phyloP scores from a whole-genome alignment of 2,888 invertebrate genomes.

The Dyspetes luteomarginatus region DNA sequence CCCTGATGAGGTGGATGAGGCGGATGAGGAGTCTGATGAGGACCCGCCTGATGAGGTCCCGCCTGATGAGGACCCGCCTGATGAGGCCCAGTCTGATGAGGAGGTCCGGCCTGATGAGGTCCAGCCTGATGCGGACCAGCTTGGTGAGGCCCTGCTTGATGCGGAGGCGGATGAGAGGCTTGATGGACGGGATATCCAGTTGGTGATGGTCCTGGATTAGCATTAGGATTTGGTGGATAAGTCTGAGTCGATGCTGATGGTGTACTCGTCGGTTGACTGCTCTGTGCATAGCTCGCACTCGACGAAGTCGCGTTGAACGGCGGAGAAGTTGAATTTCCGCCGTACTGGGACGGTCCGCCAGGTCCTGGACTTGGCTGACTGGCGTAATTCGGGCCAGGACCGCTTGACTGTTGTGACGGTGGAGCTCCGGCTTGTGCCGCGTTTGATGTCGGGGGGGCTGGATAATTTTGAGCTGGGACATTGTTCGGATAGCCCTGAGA shows the following conservation, averaged over 20 bases:
- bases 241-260: slow-evolving; percentile 85
- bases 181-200: slow-evolving; percentile 86
- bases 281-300: slow-evolving; percentile 81
- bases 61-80: slow-evolving; percentile 81
- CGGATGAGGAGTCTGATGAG: slow-evolving; percentile 81
- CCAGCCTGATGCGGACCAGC: slow-evolving; percentile 74
- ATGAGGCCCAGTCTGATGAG: slow-evolving; percentile 75
- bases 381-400: slow-evolving; percentile 83
- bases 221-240: slow-evolving; percentile 86
- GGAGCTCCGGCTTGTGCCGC: slow-evolving; percentile 77
- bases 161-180: slow-evolving; percentile 80
- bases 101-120: slow-evolving; percentile 65
- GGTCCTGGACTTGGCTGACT: slow-evolving; percentile 85
- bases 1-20: slow-evolving; percentile 72
- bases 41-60: slow-evolving; percentile 85
- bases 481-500: slow-evolving; percentile 84
- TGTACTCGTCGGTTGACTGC: slow-evolving; percentile 81
- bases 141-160: slow-evolving; percentile 79
- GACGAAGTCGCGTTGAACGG: slow-evolving; percentile 80
- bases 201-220: slow-evolving; percentile 87
- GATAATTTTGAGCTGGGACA: slow-evolving; percentile 80
- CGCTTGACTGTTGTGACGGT: slow-evolving; percentile 84
- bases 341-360: slow-evolving; percentile 81
- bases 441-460: slow-evolving; percentile 84
- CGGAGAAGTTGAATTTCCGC: slow-evolving; percentile 81